Evolutionary conservation across 1,140 invertebrate genomes (phyloP).

Genomic region (Zaprionus lachaisei): DNA sequence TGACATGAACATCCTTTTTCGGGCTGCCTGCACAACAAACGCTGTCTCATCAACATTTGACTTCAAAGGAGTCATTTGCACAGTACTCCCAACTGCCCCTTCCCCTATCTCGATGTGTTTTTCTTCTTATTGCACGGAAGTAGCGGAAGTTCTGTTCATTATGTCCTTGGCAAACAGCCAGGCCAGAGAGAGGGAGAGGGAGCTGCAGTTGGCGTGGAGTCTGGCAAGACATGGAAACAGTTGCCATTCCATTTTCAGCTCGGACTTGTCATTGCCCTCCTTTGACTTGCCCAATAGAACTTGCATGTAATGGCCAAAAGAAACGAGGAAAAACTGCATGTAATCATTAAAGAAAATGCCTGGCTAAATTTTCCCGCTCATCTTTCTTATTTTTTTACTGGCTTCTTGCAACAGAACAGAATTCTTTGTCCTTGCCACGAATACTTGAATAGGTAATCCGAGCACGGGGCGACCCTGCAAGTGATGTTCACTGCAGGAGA

Average conservation of each 20-base stretch:
- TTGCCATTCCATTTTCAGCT: slow-evolving; percentile 12
- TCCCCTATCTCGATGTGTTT: slow-evolving; percentile 23
- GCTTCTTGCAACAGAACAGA: slow-evolving; percentile 25
- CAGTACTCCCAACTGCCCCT: slow-evolving; percentile 48
- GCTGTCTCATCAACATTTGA: slow-evolving; percentile 77
- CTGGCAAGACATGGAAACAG: slow-evolving; percentile 48
- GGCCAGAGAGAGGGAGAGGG: neutral
- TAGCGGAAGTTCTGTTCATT: slow-evolving; percentile 75
- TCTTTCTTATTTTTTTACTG: slow-evolving; percentile 5
- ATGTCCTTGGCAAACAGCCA: slow-evolving; percentile 72
- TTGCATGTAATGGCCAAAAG: slow-evolving; percentile 24
- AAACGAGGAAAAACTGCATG: slow-evolving; percentile 57
- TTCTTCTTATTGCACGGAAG: slow-evolving; percentile 41
- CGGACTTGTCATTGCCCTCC: slow-evolving; percentile 44
- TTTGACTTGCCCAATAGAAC: slow-evolving; percentile 37
- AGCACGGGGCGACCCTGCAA: slow-evolving; percentile 44
- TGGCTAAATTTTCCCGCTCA: slow-evolving; percentile 36
- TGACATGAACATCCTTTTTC: slow-evolving; percentile 57
- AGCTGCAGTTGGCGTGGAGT: neutral
- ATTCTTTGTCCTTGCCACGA: slow-evolving; percentile 3
- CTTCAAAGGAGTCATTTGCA: slow-evolving; percentile 78
- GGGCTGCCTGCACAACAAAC: slow-evolving; percentile 66
- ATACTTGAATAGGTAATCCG: slow-evolving; percentile 44
- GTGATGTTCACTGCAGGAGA: slow-evolving; percentile 57
- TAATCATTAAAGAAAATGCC: slow-evolving; percentile 60